Evolutionary conservation across 2,797 vertebrate species (phyloP).

Genomic region (Sparus aurata): DNA sequence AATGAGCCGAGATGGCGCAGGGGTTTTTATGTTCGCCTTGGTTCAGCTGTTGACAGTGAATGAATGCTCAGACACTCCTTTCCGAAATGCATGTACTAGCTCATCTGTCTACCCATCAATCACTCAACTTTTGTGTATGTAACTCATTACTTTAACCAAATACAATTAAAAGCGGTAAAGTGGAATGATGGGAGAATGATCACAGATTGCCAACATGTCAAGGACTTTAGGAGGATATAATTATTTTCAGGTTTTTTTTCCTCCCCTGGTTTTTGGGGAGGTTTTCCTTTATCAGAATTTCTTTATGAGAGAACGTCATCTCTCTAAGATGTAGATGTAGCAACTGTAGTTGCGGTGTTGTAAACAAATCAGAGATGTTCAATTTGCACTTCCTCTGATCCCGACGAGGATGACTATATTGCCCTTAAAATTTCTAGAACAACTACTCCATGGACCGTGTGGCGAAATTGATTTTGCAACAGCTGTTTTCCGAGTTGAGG

Average conservation of each 20-base stretch:
- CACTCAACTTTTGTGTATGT: constrained; percentile 54
- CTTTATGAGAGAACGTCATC: too few relatives aligned
- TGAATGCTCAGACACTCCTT: constrained; percentile 42
- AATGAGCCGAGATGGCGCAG: constrained; percentile 38
- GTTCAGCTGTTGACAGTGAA: constrained; percentile 58
- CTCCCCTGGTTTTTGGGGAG: not conserved
- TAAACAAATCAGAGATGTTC: not conserved
- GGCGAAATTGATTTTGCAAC: too few relatives aligned
- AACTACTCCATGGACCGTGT: not conserved
- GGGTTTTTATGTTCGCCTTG: constrained; percentile 52
- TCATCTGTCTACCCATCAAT: constrained; percentile 64
- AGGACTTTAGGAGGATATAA: not conserved
- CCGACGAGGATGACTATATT: not conserved
- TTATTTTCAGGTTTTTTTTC: not conserved
- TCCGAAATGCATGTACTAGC: constrained; percentile 34
- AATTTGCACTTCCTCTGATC: not conserved
- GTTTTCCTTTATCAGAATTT: not conserved
- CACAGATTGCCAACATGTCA: not conserved
- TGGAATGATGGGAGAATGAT: constrained; percentile 27
- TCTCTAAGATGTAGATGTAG: too few relatives aligned
- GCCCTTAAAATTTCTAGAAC: not conserved
- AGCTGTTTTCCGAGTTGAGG: too few relatives aligned
- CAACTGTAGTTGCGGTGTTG: too few relatives aligned
- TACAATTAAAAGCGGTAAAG: constrained; percentile 39
- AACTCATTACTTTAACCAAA: constrained; percentile 55